phyloP scores from a whole-genome alignment of 2,113 vertebrate species.

The Heliornis fulica region DNA sequence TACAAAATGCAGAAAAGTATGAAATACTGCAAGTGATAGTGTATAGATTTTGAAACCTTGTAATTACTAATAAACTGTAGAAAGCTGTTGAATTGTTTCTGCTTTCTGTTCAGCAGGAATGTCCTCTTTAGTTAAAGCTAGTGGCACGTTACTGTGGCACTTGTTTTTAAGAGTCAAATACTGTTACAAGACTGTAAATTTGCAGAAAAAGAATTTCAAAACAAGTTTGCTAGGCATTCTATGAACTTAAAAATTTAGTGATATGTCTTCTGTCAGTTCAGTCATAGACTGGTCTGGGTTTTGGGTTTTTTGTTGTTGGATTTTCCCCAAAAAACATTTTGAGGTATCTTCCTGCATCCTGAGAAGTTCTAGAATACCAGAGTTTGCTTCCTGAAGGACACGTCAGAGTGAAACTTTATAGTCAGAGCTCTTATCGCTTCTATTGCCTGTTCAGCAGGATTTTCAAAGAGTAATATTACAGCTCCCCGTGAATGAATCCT shows the following conservation, averaged over 20 bases:
- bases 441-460: background rate
- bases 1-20: constrained; percentile 50
- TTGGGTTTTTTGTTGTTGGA: background rate
- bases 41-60: constrained; percentile 60
- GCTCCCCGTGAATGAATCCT: constrained; percentile 14
- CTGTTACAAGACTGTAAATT: background rate
- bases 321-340: background rate
- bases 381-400: background rate
- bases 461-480: constrained; percentile 23
- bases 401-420: background rate
- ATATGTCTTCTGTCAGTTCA: background rate
- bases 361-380: background rate
- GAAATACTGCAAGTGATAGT: constrained; percentile 51
- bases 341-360: background rate
- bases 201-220: background rate
- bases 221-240: background rate
- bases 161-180: background rate
- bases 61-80: constrained; percentile 61
- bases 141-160: background rate
- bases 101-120: constrained; percentile 30
- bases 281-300: background rate
- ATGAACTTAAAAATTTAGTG: background rate
- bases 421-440: background rate
- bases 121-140: background rate
- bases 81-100: constrained; percentile 49